A percentile compares a stretch with the other conserved stretches of the same genome.
Evolutionary conservation across 2,888 invertebrate species (phyloP).

Genomic region (Andrena dorsata): DNA sequence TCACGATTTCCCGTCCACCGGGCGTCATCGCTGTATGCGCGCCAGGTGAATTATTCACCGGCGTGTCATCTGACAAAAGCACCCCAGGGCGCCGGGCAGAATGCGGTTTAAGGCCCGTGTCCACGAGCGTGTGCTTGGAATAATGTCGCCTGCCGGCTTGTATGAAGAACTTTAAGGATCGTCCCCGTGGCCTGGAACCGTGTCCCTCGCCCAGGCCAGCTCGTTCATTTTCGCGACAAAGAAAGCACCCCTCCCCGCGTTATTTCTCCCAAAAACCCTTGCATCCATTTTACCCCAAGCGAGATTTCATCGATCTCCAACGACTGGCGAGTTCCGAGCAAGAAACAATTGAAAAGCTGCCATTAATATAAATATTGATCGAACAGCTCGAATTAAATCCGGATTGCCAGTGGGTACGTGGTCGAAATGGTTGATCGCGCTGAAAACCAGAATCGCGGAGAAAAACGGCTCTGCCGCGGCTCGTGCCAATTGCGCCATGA

Average conservation of each 20-base stretch:
- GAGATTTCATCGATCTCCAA: background rate
- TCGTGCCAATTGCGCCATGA: conserved; percentile 20
- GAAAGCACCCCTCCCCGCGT: conserved; percentile 16
- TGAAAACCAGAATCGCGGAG: background rate
- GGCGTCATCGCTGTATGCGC: conserved; percentile 62
- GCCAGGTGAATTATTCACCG: conserved; percentile 74
- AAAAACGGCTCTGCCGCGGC: conserved; percentile 5
- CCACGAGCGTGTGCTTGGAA: conserved; percentile 65
- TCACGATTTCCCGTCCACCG: conserved; percentile 64
- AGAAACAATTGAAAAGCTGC: background rate
- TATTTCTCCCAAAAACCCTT: background rate
- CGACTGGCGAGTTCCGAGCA: too few species aligned
- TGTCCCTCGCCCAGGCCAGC: conserved; percentile 20
- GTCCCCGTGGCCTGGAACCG: conserved; percentile 47
- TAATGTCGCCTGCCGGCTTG: conserved; percentile 65
- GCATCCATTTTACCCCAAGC: conserved; percentile 1
- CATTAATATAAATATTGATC: conserved; percentile 16
- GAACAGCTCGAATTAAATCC: conserved; percentile 15
- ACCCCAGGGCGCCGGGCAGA: conserved; percentile 64
- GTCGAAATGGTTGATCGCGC: conserved; percentile 31
- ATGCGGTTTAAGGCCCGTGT: conserved; percentile 71
- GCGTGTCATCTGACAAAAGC: conserved; percentile 73
- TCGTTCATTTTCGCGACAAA: conserved; percentile 56
- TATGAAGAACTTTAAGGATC: conserved; percentile 65
- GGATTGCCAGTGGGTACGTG: conserved; percentile 24